Conservation (phyloP, 2,113 vertebrate species). For the Noctilio leporinus region DNA sequence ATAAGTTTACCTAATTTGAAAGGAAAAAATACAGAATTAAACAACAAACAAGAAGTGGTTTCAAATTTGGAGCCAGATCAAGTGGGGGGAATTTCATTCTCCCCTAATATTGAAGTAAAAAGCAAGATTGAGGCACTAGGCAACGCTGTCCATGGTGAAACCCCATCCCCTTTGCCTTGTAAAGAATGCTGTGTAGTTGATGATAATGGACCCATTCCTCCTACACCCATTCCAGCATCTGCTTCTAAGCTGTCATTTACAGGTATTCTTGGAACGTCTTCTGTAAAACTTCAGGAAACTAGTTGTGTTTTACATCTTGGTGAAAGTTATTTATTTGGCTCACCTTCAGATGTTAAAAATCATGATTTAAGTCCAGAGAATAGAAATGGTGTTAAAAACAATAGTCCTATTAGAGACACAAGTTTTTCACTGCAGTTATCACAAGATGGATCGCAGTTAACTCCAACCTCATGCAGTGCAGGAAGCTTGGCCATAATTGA, state of each 20-base stretch:
- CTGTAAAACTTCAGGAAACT: conserved; percentile 67
- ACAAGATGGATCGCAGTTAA: conserved; percentile 77
- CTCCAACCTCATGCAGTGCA: conserved; percentile 74
- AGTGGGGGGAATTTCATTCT: conserved; percentile 46
- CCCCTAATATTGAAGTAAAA: conserved; percentile 44
- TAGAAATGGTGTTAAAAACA: conserved; percentile 51
- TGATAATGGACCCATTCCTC: conserved; percentile 76
- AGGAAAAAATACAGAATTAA: conserved; percentile 33
- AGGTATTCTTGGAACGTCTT: conserved; percentile 73
- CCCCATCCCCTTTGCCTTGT: neutral
- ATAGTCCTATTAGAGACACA: conserved; percentile 57
- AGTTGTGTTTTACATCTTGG: neutral
- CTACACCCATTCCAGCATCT: conserved; percentile 79
- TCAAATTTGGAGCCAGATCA: conserved; percentile 33
- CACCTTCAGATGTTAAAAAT: conserved; percentile 28
- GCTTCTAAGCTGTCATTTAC: conserved; percentile 72
- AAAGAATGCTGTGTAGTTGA: conserved; percentile 33
- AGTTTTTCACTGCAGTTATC: conserved; percentile 84
- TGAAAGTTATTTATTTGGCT: neutral
- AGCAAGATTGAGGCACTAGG: neutral
- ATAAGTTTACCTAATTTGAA: conserved; percentile 9
- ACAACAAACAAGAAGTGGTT: conserved; percentile 47
- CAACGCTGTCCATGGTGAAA: neutral
- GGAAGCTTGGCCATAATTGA: conserved; percentile 91
- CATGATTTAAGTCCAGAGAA: neutral